Evolutionary conservation across 2,888 invertebrate genomes (phyloP), one percentile per base, ranked within the genome.

Genomic region (Cheiracanthium punctorium): DNA sequence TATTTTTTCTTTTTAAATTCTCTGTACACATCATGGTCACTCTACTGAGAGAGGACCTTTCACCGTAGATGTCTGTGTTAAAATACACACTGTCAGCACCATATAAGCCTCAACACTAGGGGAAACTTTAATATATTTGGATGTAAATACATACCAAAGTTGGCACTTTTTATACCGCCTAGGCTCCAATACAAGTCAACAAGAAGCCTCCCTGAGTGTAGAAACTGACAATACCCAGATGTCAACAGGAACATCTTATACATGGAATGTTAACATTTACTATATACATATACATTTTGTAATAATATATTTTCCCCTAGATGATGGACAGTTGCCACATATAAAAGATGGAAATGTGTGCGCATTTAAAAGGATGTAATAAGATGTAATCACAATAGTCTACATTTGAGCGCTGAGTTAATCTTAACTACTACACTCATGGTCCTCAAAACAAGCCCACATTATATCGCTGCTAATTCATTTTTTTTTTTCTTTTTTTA

Each of bases 301-400:
- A 81, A 37, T 65, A 67, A 52, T 79, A 33, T 72, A 52, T 77
- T 79, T 79, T 84, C 84, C 79, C 84, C 69, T 70, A 67, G 58
- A 28, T 69, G 82, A 82, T 71, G 73, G 73, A 74, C 69, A 74
- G 64, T 74, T 79, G 84, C 79, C 79, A 79, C 77, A 84, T 84
- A 84, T 73, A 84, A 84, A 79, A 79, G 84, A 84, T 84, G 84
- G 84, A 84, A 74, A 71, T 79, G 84, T 84, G 84, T 84, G 84
- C 84, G 84, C 79, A 84, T 84, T 84, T 72, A 77, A 79, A 84
- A 79, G 79, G 82, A 82, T 82, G 82, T 75, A 84, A 77, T 79
- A 84, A 77, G 77, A 77, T 84, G 84, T 84, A 79, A 84, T 79
- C 84, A 84, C 84, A 79, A 84, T 71, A 82, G 82, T 82, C 82